Percentiles rank a stretch among this genome's conserved stretches.
Conservation (phyloP, 2,113 vertebrate species). For the Lethenteron reissneri region DNA sequence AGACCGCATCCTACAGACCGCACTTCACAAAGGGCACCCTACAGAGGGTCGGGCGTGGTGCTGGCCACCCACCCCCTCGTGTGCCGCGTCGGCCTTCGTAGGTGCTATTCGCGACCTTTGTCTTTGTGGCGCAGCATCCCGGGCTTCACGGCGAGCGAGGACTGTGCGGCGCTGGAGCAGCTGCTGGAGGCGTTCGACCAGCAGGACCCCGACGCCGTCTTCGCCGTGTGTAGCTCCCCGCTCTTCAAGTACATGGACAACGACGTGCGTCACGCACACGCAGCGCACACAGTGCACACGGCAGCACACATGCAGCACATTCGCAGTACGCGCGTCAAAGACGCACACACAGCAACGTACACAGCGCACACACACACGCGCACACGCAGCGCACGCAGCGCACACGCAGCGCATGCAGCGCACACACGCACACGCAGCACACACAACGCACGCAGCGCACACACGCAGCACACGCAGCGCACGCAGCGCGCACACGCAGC, state of each 20-base stretch:
- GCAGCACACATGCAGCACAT: not conserved
- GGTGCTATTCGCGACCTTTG: not conserved
- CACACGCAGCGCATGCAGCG: too few relatives aligned
- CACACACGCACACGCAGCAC: too few relatives aligned
- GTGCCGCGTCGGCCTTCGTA: not conserved
- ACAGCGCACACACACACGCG: too few relatives aligned
- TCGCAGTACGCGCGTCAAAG: not conserved
- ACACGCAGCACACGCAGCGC: too few relatives aligned
- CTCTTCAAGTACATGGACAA: slow-evolving; percentile 99
- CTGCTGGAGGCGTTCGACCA: slow-evolving; percentile 78
- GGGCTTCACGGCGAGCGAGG: slow-evolving; percentile 77
- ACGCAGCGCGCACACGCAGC: too few relatives aligned
- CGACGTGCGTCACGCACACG: slow-evolving; percentile 42
- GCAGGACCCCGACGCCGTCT: slow-evolving; percentile 75
- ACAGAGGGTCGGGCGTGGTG: not conserved
- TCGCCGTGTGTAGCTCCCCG: slow-evolving; percentile 64
- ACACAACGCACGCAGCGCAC: too few relatives aligned
- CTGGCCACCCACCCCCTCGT: not conserved
- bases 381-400: too few relatives aligned
- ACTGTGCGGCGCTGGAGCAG: slow-evolving; percentile 58
- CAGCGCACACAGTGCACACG: not conserved
- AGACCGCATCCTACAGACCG: not conserved
- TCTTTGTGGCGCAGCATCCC: slow-evolving; percentile 43
- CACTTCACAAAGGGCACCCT: not conserved
- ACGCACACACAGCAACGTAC: too few relatives aligned